Percentiles rank a stretch among this genome's conserved stretches.
Evolutionary conservation across 2,113 vertebrate species (phyloP).

Genomic region (Macrotus californicus): DNA sequence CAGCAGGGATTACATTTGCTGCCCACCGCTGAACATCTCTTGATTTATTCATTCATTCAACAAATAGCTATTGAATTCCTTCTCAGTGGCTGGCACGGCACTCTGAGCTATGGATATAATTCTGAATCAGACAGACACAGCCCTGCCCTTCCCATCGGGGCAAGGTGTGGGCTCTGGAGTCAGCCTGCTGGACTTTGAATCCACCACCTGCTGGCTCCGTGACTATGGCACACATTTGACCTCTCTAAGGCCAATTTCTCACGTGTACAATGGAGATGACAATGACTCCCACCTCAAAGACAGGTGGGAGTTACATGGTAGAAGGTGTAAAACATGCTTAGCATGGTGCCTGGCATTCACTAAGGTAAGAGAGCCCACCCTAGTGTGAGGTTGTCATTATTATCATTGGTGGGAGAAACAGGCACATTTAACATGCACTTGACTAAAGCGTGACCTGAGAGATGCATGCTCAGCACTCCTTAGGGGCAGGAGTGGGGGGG

Average conservation of each 20-base stretch:
- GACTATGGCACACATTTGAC: background rate
- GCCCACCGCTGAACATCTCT: background rate
- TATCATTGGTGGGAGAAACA: background rate
- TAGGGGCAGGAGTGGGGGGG: too few species aligned
- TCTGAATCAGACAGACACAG: background rate
- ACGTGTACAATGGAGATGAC: background rate
- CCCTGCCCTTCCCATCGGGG: background rate
- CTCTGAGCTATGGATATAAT: background rate
- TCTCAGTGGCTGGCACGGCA: background rate
- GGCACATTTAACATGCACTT: background rate
- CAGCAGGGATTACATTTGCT: background rate
- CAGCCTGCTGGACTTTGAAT: background rate
- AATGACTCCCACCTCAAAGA: background rate
- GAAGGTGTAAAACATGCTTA: background rate
- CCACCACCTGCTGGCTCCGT: background rate
- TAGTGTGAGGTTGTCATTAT: background rate
- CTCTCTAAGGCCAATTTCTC: background rate
- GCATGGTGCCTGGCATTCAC: background rate
- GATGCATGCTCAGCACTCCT: background rate
- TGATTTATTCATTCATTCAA: slow-evolving; percentile 4
- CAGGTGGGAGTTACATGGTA: background rate
- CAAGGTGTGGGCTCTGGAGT: background rate
- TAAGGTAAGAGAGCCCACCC: background rate
- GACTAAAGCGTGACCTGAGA: background rate
- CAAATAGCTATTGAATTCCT: background rate